Base-by-base conservation (phyloP, 2,113 vertebrate genomes). In the Ciconia boyciana region DNA sequence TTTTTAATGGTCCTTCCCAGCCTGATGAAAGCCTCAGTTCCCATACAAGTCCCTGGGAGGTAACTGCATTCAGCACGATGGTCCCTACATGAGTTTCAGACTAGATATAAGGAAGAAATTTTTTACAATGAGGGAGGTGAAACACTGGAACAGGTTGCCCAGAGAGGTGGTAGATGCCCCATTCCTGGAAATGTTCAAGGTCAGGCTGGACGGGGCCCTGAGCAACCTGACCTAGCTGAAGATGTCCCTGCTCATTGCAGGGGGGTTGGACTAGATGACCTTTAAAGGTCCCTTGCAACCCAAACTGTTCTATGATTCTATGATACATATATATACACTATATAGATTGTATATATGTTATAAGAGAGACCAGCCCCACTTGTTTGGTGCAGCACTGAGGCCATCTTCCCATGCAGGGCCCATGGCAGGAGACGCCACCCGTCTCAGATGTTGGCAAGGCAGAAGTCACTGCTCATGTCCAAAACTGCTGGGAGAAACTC, bases 261-360 rank as follows among this genome's bases (percentile, higher is more conserved):
- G 2, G 14, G 9, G 8, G 10, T 17, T 61, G 55, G 14, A 43
- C n/a, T 51, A 46, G 22, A 26, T 14, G 29, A 25, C 4, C 16
- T 55, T 18, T 51, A 36, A 49, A 71, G 3, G 31, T 44, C 39
- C 9, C 58, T 83, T 86, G 18, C 48, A 72, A 19, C 9, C 3
- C 2, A 2, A 58, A 60, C 5, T 1, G 4, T 57, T 71, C 43
- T 26, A 15, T 65, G 60, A n/a, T 20, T 46, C 46, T 43, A 2
- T 43, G 11, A 58, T 0, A 29, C 8, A 17, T 16, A 32, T 2
- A 20, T 1, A 68, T 3, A 68, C 10, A 25, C 28, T 26, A 1
- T 12, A 20, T 32, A 17, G 9, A 36, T 18, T 15, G 22, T 8
- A 16, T 34, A 32, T 16, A 1, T 16, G 9, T 16, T 43, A 29